These are phyloP conservation scores for Sacculina carcini DNA, from an alignment of 2,888 invertebrate genomes.

Conservation along the genomic window DNA sequence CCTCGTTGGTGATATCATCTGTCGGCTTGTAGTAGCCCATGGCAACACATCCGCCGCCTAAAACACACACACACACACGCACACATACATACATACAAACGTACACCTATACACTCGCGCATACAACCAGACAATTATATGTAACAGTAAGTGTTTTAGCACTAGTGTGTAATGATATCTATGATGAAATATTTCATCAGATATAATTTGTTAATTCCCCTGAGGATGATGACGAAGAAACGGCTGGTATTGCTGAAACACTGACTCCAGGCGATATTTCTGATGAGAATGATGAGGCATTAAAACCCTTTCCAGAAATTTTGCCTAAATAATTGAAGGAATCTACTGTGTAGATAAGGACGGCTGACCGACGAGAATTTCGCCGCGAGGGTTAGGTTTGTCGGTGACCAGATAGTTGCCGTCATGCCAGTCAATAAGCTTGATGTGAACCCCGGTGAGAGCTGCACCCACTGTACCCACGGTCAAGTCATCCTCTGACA, in stretches of 20 bases:
- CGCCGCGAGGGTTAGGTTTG: conserved; percentile 58
- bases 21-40: conserved; percentile 79
- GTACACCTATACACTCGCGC: too few relatives aligned
- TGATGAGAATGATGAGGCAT: not conserved
- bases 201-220: too few relatives aligned
- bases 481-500: conserved; percentile 31
- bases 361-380: conserved; percentile 36
- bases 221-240: too few relatives aligned
- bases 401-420: conserved; percentile 69
- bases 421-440: conserved; percentile 76
- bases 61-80: not conserved
- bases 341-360: not conserved
- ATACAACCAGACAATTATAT: too few relatives aligned
- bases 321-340: too few relatives aligned
- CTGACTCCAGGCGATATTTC: not conserved
- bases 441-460: conserved; percentile 44
- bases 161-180: too few relatives aligned
- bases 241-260: too few relatives aligned
- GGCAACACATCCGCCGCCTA: conserved; percentile 70
- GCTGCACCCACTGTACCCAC: conserved; percentile 73
- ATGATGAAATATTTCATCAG: too few relatives aligned
- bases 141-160: too few relatives aligned
- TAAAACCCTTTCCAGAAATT: not conserved
- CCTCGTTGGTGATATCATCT: conserved; percentile 63
- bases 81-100: too few relatives aligned